Conservation (phyloP, 1,140 invertebrate genomes). For the Cotesia chilonis region DNA sequence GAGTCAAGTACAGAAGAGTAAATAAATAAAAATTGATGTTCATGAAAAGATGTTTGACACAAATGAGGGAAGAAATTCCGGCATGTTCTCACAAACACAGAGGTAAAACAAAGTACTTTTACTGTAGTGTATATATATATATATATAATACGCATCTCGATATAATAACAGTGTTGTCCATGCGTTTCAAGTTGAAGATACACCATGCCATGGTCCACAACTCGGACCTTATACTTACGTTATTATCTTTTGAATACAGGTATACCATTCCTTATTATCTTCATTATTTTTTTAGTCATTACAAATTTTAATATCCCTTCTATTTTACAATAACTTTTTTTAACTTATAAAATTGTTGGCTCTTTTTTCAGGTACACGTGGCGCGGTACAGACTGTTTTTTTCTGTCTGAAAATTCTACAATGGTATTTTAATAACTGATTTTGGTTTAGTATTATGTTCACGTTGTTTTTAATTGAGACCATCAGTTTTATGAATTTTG, state of each 20-base stretch:
- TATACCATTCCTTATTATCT: slow-evolving; percentile 42
- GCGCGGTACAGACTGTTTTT: too few relatives aligned
- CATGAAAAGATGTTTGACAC: too few relatives aligned
- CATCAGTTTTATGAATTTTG: too few relatives aligned
- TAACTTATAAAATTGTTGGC: slow-evolving; percentile 2
- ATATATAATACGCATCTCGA: slow-evolving; percentile 4
- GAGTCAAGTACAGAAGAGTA: too few relatives aligned
- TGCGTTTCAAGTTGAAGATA: slow-evolving; percentile 21
- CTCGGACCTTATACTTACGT: slow-evolving; percentile 54
- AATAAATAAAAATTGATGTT: too few relatives aligned
- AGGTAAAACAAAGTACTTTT: not conserved
- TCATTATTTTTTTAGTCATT: slow-evolving; percentile 53
- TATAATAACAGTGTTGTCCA: slow-evolving; percentile 32
- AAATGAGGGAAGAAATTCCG: not conserved
- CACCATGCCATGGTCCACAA: slow-evolving; percentile 37
- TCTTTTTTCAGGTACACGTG: not conserved
- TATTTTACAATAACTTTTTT: slow-evolving; percentile 22
- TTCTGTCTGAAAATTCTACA: not conserved
- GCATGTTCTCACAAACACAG: not conserved
- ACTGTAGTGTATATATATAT: not conserved
- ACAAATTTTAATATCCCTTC: slow-evolving; percentile 47
- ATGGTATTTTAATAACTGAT: too few relatives aligned
- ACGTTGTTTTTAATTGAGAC: too few relatives aligned
- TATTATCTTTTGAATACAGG: slow-evolving; percentile 48
- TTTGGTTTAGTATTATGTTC: too few relatives aligned